Conservation (phyloP, 2,113 vertebrate species). For the Actinemys pallida region DNA sequence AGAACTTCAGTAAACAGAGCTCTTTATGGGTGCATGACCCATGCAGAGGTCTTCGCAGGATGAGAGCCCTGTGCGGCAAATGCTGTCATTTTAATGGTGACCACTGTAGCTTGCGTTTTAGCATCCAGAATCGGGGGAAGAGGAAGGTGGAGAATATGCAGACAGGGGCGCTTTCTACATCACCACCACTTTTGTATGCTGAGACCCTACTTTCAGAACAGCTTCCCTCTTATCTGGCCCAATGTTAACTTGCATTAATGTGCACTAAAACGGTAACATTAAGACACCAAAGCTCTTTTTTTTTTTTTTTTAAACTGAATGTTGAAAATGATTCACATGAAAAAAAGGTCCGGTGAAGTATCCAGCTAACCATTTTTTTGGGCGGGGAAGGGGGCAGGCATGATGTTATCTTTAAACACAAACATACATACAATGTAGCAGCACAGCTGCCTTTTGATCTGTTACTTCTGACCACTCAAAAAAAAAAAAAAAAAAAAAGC, state of each 20-base stretch:
- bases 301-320: background rate
- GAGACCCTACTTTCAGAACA: constrained; percentile 44
- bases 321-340: background rate
- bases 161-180: background rate
- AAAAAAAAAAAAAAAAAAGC: background rate
- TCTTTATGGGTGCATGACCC: background rate
- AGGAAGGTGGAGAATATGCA: background rate
- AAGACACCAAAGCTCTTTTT: background rate
- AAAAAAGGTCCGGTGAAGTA: background rate
- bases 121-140: background rate
- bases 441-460: background rate
- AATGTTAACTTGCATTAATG: constrained; percentile 34
- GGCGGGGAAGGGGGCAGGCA: background rate
- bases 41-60: background rate
- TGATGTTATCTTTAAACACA: background rate
- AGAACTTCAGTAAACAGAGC: background rate
- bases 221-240: background rate
- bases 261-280: constrained; percentile 9
- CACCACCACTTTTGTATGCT: constrained; percentile 31
- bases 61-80: background rate
- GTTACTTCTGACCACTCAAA: background rate
- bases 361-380: background rate
- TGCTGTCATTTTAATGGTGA: background rate
- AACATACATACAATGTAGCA: background rate
- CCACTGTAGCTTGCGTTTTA: background rate